Percentiles rank a stretch among this genome's conserved stretches.
Evolutionary conservation across 2,888 invertebrate species (phyloP).

Genomic region (Metopia argyrocephala): DNA sequence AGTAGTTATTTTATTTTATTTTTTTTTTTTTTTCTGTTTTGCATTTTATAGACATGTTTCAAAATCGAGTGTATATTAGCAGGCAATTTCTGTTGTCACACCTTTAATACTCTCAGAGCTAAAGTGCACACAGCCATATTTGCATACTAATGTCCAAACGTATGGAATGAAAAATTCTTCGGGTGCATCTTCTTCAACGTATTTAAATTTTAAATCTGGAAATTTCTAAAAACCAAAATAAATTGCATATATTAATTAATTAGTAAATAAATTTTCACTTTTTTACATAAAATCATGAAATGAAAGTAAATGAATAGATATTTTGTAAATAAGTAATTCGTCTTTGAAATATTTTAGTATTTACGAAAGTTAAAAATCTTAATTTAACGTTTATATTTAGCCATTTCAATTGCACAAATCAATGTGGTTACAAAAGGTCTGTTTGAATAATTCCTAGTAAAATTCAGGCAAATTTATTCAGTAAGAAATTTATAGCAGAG

Average conservation of each 20-base stretch:
- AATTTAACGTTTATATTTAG: too few species aligned
- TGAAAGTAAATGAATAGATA: background rate
- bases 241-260: background rate
- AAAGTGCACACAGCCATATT: constrained; percentile 80
- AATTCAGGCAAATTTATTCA: too few species aligned
- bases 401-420: too few species aligned
- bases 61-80: constrained; percentile 73
- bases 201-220: constrained; percentile 98
- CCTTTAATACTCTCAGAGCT: constrained; percentile 78
- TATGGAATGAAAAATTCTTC: constrained; percentile 99
- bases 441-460: too few species aligned
- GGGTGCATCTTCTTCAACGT: constrained; percentile 98
- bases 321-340: too few species aligned
- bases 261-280: background rate
- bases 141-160: constrained; percentile 94
- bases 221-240: constrained; percentile 90
- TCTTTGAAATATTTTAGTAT: too few species aligned
- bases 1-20: background rate
- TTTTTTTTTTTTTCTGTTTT: background rate
- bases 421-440: too few species aligned
- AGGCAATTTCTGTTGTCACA: constrained; percentile 76
- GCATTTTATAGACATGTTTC: constrained; percentile 53
- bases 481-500: too few species aligned
- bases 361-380: too few species aligned
- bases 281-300: background rate